Evolutionary conservation across 2,797 vertebrate genomes (phyloP), one percentile per base, ranked within the genome.

Genomic region (Tragopan temminckii): DNA sequence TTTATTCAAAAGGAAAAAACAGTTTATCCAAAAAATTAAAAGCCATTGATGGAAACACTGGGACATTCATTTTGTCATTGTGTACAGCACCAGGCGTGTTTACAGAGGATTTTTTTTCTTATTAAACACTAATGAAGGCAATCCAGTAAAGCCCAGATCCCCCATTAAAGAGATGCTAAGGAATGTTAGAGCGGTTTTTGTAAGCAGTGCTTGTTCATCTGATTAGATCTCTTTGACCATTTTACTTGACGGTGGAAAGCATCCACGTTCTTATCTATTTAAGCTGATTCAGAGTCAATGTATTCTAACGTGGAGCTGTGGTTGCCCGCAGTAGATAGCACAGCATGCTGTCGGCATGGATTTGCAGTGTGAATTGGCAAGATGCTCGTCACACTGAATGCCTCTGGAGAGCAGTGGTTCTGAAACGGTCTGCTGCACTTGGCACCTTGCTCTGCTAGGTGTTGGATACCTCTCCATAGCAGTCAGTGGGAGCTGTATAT

Each of bases 361-460:
- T 93, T 88, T 95, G 94, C 85, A 75, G 92, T 80, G 90, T 35
- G 89, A 92, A 9, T 84, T 95, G 95, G 92, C 96, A 95, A 42
- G 92, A 3, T 0, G 5, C 55, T 38, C 1, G 23, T 69, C 66
- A 5, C 86, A 7, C 25, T 58, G 90, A 83, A 81, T 78, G 90
- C 89, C 89, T 94, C 20, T 55, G 72, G 85, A 92, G 92, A 93
- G 82, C 94, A 90, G 90, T 23, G 91, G 91, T 89, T 78, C 91
- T 80, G 89, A 12, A 87, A 89, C 91, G 80, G 88, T 79, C 85
- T 50, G 31, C 11, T 61, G 59, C 75, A 38, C 36, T 85, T 42
- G 40, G 35, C 58, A 36, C 57, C 80, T 71, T 57, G 85, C 72
- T 75, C 91, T 89, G 50, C 82, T 82, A 90, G 93, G 94, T 96